Evolutionary conservation across 2,797 vertebrate genomes (phyloP).

Genomic region (Salmo trutta): DNA sequence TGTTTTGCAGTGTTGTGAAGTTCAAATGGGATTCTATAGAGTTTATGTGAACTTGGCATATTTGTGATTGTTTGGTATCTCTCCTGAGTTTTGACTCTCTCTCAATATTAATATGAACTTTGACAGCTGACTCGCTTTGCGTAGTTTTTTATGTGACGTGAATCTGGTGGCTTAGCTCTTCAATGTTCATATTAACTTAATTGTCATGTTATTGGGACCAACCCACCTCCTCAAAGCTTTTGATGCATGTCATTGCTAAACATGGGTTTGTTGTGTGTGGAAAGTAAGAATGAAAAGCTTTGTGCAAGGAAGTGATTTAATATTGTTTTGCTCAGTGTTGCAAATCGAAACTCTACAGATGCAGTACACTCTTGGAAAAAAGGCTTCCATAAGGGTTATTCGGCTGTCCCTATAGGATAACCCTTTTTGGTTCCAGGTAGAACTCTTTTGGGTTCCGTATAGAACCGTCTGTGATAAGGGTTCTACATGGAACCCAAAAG

Average conservation of each 20-base stretch:
- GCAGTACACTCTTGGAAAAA: constrained; percentile 14
- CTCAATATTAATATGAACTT: constrained; percentile 18
- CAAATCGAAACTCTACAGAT: not conserved
- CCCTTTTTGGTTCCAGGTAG: too few relatives aligned
- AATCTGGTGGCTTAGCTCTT: constrained; percentile 6
- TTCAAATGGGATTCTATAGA: constrained; percentile 45
- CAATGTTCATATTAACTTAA: not conserved
- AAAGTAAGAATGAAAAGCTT: constrained; percentile 29
- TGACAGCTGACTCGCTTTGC: not conserved
- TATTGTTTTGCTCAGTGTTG: constrained; percentile 25
- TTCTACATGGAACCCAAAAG: too few relatives aligned
- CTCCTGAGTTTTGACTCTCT: not conserved
- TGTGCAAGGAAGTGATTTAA: constrained; percentile 32
- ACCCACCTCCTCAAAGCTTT: constrained; percentile 29
- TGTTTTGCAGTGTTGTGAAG: constrained; percentile 1
- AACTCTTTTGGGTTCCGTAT: too few relatives aligned
- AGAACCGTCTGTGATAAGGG: too few relatives aligned
- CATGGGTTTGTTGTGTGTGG: constrained; percentile 12
- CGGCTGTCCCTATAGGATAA: too few relatives aligned
- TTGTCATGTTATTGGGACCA: constrained; percentile 4
- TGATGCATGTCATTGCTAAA: constrained; percentile 10
- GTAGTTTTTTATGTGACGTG: not conserved
- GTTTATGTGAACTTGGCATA: constrained; percentile 13
- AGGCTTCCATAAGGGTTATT: too few relatives aligned
- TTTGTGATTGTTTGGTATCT: constrained; percentile 9